phyloP scores from a whole-genome alignment of 1,140 invertebrate species.

The Tribolium castaneum region DNA sequence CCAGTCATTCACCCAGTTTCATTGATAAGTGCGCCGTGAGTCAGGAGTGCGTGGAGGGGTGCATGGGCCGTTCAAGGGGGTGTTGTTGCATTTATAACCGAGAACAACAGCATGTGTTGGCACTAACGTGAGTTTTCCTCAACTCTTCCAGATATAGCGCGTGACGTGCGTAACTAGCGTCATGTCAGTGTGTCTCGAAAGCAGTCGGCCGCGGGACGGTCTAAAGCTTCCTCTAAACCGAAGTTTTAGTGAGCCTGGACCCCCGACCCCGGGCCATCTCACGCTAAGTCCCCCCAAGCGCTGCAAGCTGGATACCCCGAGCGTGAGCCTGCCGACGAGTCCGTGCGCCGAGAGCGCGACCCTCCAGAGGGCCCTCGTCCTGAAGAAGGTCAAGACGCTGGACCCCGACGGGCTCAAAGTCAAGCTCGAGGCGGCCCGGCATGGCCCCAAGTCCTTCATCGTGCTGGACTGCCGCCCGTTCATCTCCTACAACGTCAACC shows the following conservation, averaged over 20 bases:
- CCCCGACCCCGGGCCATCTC: conserved; percentile 55
- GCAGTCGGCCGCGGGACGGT: conserved; percentile 67
- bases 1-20: conserved; percentile 1
- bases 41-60: neutral
- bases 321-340: conserved; percentile 68
- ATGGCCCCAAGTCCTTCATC: conserved; percentile 63
- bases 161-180: conserved; percentile 56
- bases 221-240: conserved; percentile 71
- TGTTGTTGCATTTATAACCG: conserved; percentile 7
- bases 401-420: conserved; percentile 61
- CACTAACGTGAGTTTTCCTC: conserved; percentile 57
- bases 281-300: conserved; percentile 65
- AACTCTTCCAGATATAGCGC: conserved; percentile 62
- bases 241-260: conserved; percentile 72
- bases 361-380: conserved; percentile 66
- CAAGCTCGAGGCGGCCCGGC: conserved; percentile 58
- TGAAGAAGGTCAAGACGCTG: conserved; percentile 61
- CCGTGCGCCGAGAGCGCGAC: conserved; percentile 70
- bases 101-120: conserved; percentile 48
- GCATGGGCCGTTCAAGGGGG: neutral
- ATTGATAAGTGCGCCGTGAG: conserved; percentile 1
- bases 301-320: conserved; percentile 68
- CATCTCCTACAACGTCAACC: conserved; percentile 77
- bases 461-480: conserved; percentile 80
- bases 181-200: conserved; percentile 69